Evolutionary conservation across 1,140 invertebrate genomes (phyloP).

Genomic region (Drosophila subobscura): DNA sequence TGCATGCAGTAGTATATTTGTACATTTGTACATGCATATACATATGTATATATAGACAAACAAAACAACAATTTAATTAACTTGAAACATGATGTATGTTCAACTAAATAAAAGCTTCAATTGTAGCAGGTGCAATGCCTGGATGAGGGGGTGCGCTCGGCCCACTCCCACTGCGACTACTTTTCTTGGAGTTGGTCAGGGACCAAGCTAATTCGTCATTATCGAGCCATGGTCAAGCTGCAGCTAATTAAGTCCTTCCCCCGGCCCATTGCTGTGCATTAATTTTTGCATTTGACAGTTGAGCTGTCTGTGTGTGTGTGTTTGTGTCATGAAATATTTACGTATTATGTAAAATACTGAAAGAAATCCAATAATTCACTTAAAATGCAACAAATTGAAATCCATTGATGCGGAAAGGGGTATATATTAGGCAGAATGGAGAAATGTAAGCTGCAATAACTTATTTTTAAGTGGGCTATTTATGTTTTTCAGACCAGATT

Average conservation of each 20-base stretch:
- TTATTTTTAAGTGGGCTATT: too few relatives aligned
- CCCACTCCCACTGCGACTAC: not conserved
- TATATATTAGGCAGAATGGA: not conserved
- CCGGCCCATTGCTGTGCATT: conserved; percentile 3
- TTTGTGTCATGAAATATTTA: not conserved
- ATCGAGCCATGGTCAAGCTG: conserved; percentile 22
- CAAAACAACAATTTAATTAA: conserved; percentile 72
- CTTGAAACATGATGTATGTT: conserved; percentile 44
- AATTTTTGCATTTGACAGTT: conserved; percentile 23
- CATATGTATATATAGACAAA: conserved; percentile 27
- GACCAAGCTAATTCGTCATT: conserved; percentile 27
- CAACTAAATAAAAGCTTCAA: conserved; percentile 36
- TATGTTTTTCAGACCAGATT: too few relatives aligned
- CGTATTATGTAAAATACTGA: not conserved
- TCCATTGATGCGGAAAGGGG: not conserved
- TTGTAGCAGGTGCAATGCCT: conserved; percentile 16
- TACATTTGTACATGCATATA: too few relatives aligned
- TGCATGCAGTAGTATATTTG: too few relatives aligned
- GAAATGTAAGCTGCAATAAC: not conserved
- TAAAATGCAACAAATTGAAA: not conserved
- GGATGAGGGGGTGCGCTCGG: not conserved
- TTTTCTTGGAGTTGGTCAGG: conserved; percentile 4
- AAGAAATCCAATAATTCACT: conserved; percentile 8
- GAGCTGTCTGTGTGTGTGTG: not conserved
- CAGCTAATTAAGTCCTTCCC: conserved; percentile 33